Conservation (phyloP, 1,140 invertebrate species). For the Sitobion miscanthi region DNA sequence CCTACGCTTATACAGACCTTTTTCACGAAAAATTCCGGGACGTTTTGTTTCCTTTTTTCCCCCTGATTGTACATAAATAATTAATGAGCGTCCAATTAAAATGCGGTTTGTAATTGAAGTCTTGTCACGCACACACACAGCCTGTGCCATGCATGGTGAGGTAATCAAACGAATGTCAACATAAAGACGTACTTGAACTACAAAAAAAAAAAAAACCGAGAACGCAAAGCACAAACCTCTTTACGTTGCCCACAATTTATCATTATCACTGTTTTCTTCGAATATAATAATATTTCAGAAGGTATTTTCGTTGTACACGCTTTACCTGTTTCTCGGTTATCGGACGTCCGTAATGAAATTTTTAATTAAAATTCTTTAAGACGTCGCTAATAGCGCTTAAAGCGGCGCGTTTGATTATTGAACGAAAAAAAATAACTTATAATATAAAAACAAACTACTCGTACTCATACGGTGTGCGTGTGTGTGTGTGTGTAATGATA, state of each 20-base stretch:
- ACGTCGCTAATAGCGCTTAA: not conserved
- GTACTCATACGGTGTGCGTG: no score
- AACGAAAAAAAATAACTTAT: not conserved
- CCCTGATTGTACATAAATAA: not conserved
- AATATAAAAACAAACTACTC: not conserved
- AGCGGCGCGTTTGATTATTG: not conserved
- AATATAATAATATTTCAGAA: not conserved
- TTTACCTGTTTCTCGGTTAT: not conserved
- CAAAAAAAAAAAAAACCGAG: not conserved
- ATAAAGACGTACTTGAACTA: not conserved
- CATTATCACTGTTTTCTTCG: not conserved
- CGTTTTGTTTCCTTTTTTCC: not conserved
- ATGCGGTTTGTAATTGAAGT: conserved; percentile 30
- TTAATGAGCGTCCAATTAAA: conserved; percentile 45
- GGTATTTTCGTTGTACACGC: not conserved
- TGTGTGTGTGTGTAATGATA: no score
- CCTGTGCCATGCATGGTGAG: not conserved
- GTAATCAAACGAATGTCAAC: conserved; percentile 25
- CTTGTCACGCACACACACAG: not conserved
- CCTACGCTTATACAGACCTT: not conserved
- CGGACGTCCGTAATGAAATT: not conserved
- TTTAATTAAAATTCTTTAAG: not conserved
- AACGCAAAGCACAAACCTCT: not conserved
- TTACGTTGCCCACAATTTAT: not conserved
- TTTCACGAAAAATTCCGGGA: not conserved